These are phyloP conservation scores for Oceanites oceanicus DNA, from an alignment of 2,113 vertebrate species.

Conservation along the genomic window DNA sequence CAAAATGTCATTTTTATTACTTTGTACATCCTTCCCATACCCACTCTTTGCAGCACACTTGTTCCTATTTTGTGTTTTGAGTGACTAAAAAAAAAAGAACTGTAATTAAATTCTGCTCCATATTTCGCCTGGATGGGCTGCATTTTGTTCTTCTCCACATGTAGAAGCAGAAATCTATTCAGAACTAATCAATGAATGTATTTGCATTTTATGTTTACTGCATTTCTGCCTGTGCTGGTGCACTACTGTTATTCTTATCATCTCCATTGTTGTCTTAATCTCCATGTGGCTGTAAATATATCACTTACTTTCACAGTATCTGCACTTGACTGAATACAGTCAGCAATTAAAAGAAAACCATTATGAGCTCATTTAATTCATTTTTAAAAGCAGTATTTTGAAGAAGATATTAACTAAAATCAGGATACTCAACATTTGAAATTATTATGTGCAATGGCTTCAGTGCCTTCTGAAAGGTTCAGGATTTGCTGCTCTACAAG, in stretches of 20 bases:
- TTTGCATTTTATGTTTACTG: not conserved
- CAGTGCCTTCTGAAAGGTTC: not conserved
- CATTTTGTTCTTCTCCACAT: not conserved
- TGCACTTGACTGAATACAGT: not conserved
- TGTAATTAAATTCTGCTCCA: not conserved
- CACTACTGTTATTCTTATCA: not conserved
- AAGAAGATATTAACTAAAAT: not conserved
- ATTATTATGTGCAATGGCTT: not conserved
- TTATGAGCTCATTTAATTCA: not conserved
- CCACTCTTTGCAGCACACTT: not conserved
- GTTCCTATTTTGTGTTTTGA: not conserved
- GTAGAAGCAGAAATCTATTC: not conserved
- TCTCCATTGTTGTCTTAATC: not conserved
- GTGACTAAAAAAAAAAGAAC: not conserved
- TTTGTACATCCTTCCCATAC: not conserved
- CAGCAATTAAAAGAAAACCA: not conserved
- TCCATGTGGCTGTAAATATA: not conserved
- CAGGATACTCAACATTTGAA: not conserved
- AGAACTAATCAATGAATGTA: not conserved
- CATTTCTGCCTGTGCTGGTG: not conserved
- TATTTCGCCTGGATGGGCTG: not conserved
- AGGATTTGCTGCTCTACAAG: not conserved
- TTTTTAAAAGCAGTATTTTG: not conserved
- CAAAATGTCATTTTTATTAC: not conserved
- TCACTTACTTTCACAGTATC: not conserved